Evolutionary conservation across 2,888 invertebrate species (phyloP).

Genomic region (Caradrina clavipalpis): DNA sequence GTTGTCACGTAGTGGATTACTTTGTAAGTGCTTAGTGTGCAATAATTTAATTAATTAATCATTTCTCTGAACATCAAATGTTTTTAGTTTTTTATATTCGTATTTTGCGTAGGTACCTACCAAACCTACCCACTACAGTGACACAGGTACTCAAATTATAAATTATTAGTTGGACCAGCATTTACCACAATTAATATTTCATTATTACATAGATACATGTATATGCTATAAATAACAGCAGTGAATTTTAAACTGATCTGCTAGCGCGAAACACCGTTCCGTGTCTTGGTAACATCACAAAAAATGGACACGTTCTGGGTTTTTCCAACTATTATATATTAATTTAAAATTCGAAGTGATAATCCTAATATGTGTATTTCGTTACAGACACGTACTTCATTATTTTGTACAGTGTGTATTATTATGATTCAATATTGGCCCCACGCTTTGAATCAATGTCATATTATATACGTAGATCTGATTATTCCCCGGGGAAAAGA

Average conservation of each 20-base stretch:
- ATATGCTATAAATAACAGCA: background rate
- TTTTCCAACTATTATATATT: conserved; percentile 4
- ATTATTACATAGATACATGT: no score
- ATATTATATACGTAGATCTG: conserved; percentile 21
- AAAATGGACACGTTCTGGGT: conserved; percentile 10
- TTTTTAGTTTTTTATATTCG: no score
- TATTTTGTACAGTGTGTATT: background rate
- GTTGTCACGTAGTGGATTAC: background rate
- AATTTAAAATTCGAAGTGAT: no score
- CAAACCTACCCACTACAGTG: no score
- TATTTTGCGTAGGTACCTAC: no score
- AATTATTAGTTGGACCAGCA: background rate
- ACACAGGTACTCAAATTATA: no score
- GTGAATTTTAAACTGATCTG: background rate
- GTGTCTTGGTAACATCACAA: conserved; percentile 10
- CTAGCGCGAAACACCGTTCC: background rate
- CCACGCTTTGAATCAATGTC: conserved; percentile 35
- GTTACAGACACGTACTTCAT: no score
- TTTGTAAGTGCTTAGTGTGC: background rate
- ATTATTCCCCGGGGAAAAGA: conserved; percentile 51
- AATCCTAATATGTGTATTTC: no score
- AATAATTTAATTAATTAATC: background rate
- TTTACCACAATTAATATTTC: background rate
- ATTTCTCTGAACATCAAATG: background rate
- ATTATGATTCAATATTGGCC: conserved; percentile 18